Evolutionary conservation across 2,888 invertebrate species (phyloP).

Genomic region (Meta bourneti): DNA sequence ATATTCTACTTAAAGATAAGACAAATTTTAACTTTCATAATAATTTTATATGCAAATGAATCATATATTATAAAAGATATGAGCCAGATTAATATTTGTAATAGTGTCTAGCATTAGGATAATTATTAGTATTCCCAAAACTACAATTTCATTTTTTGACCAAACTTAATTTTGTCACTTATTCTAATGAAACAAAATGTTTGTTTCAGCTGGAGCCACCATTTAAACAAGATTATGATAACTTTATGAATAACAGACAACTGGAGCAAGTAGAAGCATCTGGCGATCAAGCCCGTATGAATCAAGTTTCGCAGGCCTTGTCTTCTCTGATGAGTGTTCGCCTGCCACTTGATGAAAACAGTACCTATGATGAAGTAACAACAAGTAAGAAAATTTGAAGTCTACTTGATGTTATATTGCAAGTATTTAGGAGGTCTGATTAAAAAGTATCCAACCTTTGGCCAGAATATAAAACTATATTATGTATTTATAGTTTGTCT

Average conservation of each 20-base stretch:
- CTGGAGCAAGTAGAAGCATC: conserved; percentile 78
- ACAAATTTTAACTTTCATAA: too few relatives aligned
- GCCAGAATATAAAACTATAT: too few relatives aligned
- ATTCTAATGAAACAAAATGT: not conserved
- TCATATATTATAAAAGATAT: too few relatives aligned
- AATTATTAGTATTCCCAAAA: too few relatives aligned
- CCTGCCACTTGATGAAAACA: conserved; percentile 77
- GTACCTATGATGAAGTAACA: conserved; percentile 73
- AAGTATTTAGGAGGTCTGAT: not conserved
- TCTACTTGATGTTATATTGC: not conserved
- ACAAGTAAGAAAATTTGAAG: conserved; percentile 56
- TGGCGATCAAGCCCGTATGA: conserved; percentile 78
- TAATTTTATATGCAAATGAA: too few relatives aligned
- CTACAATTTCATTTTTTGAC: too few relatives aligned
- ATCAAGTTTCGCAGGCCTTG: conserved; percentile 78
- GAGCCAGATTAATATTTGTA: too few relatives aligned
- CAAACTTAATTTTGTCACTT: not conserved
- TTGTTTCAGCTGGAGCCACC: conserved; percentile 76
- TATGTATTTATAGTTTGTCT: too few relatives aligned
- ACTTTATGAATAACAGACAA: conserved; percentile 77
- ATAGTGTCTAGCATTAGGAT: too few relatives aligned
- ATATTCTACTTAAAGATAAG: too few relatives aligned
- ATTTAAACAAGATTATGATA: conserved; percentile 78
- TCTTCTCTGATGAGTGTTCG: conserved; percentile 78
- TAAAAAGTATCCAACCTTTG: not conserved